Percentiles rank a stretch among this genome's conserved stretches.
These are phyloP conservation scores for Cliona cf. orientalis DNA, from an alignment of 37 sponge, comb jelly and placozoan species.

Conservation along the genomic window DNA sequence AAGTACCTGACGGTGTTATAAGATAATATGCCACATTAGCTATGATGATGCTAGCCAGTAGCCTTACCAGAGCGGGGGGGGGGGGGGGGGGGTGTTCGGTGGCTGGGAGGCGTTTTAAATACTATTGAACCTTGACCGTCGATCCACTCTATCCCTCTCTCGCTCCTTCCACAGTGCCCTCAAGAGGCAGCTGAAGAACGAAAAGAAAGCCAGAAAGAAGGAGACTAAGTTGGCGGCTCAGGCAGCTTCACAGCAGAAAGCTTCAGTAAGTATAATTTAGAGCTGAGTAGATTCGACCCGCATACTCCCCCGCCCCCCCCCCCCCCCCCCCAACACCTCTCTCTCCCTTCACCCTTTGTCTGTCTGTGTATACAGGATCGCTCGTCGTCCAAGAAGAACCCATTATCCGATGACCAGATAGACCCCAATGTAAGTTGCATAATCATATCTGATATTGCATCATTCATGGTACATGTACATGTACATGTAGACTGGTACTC, in stretches of 20 bases:
- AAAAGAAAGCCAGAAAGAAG: constrained; percentile 92
- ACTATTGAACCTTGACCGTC: too few relatives aligned
- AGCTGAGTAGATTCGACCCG: too few relatives aligned
- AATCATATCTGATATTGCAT: too few relatives aligned
- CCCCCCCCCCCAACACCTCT: too few relatives aligned
- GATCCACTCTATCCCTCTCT: constrained; percentile 28
- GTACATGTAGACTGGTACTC: too few relatives aligned
- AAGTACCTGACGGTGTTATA: constrained; percentile 23
- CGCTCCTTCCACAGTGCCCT: constrained; percentile 81
- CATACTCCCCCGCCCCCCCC: too few relatives aligned
- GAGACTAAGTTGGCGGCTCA: constrained; percentile 40
- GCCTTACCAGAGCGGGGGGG: neutral
- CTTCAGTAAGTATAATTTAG: too few relatives aligned
- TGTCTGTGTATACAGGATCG: too few relatives aligned
- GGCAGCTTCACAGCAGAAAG: neutral
- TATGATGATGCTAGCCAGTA: constrained; percentile 7
- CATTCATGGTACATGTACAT: too few relatives aligned
- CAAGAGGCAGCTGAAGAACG: constrained; percentile 82
- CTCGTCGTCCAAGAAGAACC: constrained; percentile 25
- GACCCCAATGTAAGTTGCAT: constrained; percentile 91
- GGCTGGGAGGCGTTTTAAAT: too few relatives aligned
- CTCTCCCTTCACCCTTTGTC: too few relatives aligned
- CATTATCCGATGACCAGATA: constrained; percentile 74
- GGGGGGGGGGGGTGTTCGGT: neutral
- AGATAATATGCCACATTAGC: too few relatives aligned